Conservation (phyloP, 53 echinoderm and acorn worm species). For the Paelopatides confundens region DNA sequence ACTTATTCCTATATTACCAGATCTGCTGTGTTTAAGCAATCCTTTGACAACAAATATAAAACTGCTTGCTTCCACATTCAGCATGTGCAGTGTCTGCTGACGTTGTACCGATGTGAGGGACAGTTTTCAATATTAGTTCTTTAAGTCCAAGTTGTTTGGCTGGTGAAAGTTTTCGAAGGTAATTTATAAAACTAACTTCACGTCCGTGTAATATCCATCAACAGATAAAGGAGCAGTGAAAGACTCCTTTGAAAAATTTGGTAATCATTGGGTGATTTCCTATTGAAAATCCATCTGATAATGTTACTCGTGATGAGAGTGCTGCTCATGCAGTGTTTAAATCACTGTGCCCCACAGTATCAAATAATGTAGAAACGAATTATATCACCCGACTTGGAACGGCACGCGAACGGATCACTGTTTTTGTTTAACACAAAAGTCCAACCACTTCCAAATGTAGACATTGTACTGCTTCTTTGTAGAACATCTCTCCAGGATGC, state of each 20-base stretch:
- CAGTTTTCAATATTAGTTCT: no score
- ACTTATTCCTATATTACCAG: slow-evolving; percentile 29
- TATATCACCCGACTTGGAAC: slow-evolving; percentile 17
- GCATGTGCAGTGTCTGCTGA: neutral
- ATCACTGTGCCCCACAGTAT: no score
- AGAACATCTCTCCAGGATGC: slow-evolving; percentile 54
- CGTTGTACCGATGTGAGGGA: slow-evolving; percentile 43
- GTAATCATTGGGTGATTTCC: slow-evolving; percentile 48
- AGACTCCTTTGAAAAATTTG: slow-evolving; percentile 53
- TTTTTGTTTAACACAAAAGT: slow-evolving; percentile 23
- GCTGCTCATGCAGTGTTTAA: no score
- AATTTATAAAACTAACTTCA: neutral
- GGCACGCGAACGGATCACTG: neutral
- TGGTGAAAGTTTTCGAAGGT: no score
- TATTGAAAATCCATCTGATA: slow-evolving; percentile 34
- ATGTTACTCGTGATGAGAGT: no score
- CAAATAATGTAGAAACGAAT: slow-evolving; percentile 38
- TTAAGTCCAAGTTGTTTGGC: no score
- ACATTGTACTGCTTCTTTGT: slow-evolving; percentile 55
- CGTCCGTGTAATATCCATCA: slow-evolving; percentile 49
- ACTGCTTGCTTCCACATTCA: neutral
- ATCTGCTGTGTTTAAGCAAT: no score
- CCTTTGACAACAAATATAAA: no score
- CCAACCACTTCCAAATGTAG: slow-evolving; percentile 34
- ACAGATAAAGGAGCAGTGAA: slow-evolving; percentile 42